A percentile compares a stretch with the other conserved stretches of the same genome.
phyloP scores from a whole-genome alignment of 2,888 invertebrate species.

The Acleris cristana region DNA sequence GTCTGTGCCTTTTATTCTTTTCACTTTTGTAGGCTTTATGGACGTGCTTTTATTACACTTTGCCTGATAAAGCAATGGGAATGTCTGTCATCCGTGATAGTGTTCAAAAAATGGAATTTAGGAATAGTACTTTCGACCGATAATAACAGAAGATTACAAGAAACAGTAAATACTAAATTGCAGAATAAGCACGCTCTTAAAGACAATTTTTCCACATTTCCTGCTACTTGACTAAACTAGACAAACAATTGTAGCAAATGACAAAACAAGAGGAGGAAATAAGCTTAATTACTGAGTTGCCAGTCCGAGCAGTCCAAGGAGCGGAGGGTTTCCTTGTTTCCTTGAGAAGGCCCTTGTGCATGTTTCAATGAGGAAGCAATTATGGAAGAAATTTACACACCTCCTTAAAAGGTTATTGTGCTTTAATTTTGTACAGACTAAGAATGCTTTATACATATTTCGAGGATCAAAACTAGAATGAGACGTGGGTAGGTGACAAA shows the following conservation, averaged over 20 bases:
- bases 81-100: constrained; percentile 54
- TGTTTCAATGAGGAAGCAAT: constrained; percentile 75
- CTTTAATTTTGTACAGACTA: constrained; percentile 8
- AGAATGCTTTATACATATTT: constrained; percentile 1
- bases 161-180: background rate
- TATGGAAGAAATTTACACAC: constrained; percentile 71
- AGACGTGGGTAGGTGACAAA: constrained; percentile 21
- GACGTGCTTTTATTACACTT: constrained; percentile 62
- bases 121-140: no score
- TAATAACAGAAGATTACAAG: no score
- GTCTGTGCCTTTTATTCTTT: constrained; percentile 67
- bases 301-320: constrained; percentile 67
- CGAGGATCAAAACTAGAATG: constrained; percentile 19
- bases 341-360: constrained; percentile 71
- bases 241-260: constrained; percentile 64
- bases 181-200: constrained; percentile 12
- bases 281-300: constrained; percentile 79
- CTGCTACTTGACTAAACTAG: constrained; percentile 51
- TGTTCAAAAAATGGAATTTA: constrained; percentile 39
- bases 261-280: constrained; percentile 74
- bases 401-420: constrained; percentile 52
- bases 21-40: constrained; percentile 62
- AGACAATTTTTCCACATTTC: constrained; percentile 36
- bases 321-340: constrained; percentile 61
- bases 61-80: constrained; percentile 58